Percentiles rank a stretch among this genome's conserved stretches.
Evolutionary conservation across 2,888 invertebrate genomes (phyloP).

Genomic region (Dasysyrphus tricinctus): DNA sequence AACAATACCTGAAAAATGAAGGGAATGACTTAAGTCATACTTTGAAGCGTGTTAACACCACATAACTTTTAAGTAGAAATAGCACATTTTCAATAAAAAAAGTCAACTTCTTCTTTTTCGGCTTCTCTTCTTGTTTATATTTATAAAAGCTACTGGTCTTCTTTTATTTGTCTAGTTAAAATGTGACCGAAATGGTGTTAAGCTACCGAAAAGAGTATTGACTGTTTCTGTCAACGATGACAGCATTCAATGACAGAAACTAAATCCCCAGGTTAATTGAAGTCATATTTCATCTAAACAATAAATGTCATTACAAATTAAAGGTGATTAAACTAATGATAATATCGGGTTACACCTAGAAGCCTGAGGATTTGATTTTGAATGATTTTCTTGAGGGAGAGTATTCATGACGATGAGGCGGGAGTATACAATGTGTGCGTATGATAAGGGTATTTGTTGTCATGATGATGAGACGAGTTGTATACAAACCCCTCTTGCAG

Average conservation of each 20-base stretch:
- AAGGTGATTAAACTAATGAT: conserved; percentile 69
- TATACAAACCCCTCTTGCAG: background rate
- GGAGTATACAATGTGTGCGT: background rate
- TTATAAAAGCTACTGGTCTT: conserved; percentile 72
- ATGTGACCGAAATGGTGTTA: conserved; percentile 61
- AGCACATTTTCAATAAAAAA: background rate
- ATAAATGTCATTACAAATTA: conserved; percentile 70
- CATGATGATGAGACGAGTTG: background rate
- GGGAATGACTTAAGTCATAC: background rate
- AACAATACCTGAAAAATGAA: background rate
- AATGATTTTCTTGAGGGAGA: conserved; percentile 9
- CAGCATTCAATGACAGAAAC: conserved; percentile 1
- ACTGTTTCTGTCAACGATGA: conserved; percentile 13
- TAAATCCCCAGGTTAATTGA: conserved; percentile 54
- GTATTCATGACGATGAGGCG: conserved; percentile 2
- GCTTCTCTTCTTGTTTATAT: background rate
- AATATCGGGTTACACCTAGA: conserved; percentile 60
- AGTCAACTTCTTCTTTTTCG: background rate
- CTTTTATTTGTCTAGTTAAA: conserved; percentile 65
- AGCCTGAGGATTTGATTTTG: background rate
- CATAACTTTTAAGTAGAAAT: background rate
- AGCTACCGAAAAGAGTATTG: conserved; percentile 39
- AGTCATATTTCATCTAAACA: conserved; percentile 37
- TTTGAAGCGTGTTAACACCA: background rate
- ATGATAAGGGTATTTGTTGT: conserved; percentile 45